These are phyloP conservation scores for Pipistrellus kuhlii DNA, from an alignment of 2,797 vertebrate species.

Conservation along the genomic window DNA sequence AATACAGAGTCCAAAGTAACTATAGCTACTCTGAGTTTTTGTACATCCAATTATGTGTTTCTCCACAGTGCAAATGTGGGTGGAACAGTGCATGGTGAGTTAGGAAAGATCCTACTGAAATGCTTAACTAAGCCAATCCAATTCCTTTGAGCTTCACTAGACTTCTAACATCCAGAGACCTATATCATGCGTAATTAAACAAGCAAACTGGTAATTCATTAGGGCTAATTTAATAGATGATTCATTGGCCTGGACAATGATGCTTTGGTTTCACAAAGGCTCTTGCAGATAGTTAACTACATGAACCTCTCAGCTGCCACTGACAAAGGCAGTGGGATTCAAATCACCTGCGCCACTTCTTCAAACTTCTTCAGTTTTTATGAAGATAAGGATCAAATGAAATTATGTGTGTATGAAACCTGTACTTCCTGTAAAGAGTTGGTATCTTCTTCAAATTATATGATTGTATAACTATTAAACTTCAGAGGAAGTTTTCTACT, in stretches of 20 bases:
- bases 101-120: not conserved
- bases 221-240: constrained; percentile 76
- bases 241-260: constrained; percentile 57
- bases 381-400: constrained; percentile 77
- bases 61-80: not conserved
- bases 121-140: not conserved
- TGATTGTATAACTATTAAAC: not conserved
- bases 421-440: constrained; percentile 65
- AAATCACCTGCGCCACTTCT: constrained; percentile 25
- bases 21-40: constrained; percentile 49
- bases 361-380: constrained; percentile 49
- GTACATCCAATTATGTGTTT: not conserved
- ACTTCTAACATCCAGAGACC: constrained; percentile 14
- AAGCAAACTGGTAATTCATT: constrained; percentile 72
- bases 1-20: constrained; percentile 51
- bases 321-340: constrained; percentile 64
- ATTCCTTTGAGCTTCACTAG: constrained; percentile 32
- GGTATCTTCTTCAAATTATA: constrained; percentile 52
- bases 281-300: constrained; percentile 36
- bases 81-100: not conserved
- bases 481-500: not conserved
- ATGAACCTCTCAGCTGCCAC: constrained; percentile 36
- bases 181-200: constrained; percentile 61
- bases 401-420: constrained; percentile 66
- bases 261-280: constrained; percentile 58